phyloP scores from a whole-genome alignment of 2,888 invertebrate species.

The Cheilosia soror region DNA sequence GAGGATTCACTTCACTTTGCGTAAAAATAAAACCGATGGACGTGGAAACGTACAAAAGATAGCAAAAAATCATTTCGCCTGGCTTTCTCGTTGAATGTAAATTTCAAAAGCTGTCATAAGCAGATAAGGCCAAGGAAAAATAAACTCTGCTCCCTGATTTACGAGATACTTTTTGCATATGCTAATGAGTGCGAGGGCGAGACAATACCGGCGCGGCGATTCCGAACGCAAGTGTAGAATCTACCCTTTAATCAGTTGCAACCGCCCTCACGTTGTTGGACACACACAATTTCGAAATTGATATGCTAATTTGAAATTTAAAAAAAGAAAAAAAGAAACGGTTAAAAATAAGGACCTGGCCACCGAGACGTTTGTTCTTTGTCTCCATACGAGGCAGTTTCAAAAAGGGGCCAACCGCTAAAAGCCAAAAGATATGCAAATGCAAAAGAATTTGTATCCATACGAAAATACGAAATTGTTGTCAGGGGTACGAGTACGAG shows the following conservation, averaged over 20 bases:
- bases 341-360: constrained; percentile 26
- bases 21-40: constrained; percentile 33
- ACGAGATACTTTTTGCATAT: constrained; percentile 74
- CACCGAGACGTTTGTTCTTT: constrained; percentile 19
- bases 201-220: constrained; percentile 4
- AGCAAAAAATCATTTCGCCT: constrained; percentile 41
- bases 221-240: constrained; percentile 1
- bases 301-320: constrained; percentile 68
- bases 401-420: constrained; percentile 48
- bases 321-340: constrained; percentile 37
- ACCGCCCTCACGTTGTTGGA: constrained; percentile 48
- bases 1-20: constrained; percentile 14
- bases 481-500: background rate
- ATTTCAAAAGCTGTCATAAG: constrained; percentile 75
- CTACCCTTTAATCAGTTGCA: constrained; percentile 68
- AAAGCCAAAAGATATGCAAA: constrained; percentile 68
- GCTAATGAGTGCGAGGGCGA: constrained; percentile 62
- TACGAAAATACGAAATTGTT: constrained; percentile 47
- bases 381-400: constrained; percentile 24
- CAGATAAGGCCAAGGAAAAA: constrained; percentile 73
- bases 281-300: constrained; percentile 70
- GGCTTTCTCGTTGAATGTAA: constrained; percentile 63
- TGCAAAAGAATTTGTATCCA: constrained; percentile 37
- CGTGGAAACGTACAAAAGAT: constrained; percentile 39
- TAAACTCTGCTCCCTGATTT: constrained; percentile 72